phyloP scores from a whole-genome alignment of 2,888 invertebrate genomes.

The Amorpha juglandis region DNA sequence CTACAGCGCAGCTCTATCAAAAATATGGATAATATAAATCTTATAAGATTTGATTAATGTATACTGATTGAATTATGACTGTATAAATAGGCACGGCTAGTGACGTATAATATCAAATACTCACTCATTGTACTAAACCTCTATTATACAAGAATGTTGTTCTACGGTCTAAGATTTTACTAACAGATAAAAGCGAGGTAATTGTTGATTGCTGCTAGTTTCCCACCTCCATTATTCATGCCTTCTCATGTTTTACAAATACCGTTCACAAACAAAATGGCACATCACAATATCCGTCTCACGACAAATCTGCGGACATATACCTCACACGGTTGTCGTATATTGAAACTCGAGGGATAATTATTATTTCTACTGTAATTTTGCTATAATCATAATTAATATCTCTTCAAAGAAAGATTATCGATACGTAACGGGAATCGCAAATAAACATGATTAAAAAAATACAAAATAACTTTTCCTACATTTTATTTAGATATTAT shows the following conservation, averaged over 20 bases:
- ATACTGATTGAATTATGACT: not conserved
- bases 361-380: no score
- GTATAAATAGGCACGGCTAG: not conserved
- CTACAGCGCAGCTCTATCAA: no score
- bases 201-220: constrained; percentile 20
- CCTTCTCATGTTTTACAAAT: constrained; percentile 19
- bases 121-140: not conserved
- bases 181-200: constrained; percentile 9
- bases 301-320: not conserved
- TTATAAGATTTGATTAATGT: not conserved
- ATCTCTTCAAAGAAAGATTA: no score
- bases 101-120: not conserved
- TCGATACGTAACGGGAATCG: no score
- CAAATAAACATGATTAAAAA: no score
- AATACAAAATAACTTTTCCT: no score
- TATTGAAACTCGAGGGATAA: no score
- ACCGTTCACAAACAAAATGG: constrained; percentile 19
- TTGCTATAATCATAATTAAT: no score
- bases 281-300: constrained; percentile 8
- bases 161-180: constrained; percentile 1
- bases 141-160: not conserved
- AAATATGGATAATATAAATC: no score
- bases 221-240: constrained; percentile 10
- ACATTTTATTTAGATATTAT: no score
- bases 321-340: not conserved